These are phyloP conservation scores for Vannuccia rotundouncinata DNA, from an alignment of 2,888 invertebrate genomes.

Conservation along the genomic window DNA sequence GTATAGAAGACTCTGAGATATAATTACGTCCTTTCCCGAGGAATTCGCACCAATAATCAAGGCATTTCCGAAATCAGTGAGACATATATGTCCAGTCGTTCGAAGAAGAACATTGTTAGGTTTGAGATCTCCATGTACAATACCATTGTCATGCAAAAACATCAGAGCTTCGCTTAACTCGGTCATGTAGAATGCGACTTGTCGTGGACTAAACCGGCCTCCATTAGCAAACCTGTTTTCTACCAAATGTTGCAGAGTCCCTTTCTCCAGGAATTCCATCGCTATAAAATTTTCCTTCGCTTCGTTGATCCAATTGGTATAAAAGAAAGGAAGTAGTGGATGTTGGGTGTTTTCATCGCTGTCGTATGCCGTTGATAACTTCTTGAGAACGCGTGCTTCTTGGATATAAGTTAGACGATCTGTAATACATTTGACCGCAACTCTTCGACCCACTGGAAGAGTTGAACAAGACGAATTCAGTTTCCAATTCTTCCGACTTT, in stretches of 20 bases:
- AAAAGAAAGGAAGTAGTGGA: neutral
- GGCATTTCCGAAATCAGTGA: neutral
- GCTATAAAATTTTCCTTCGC: neutral
- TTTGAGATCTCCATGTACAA: neutral
- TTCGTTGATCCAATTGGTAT: neutral
- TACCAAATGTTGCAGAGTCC: neutral
- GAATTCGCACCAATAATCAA: neutral
- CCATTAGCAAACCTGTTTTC: neutral
- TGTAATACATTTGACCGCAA: neutral
- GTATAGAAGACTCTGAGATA: neutral
- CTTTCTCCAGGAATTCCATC: conserved; percentile 1
- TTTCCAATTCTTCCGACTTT: neutral
- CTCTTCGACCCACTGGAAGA: neutral
- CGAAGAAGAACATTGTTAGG: conserved; percentile 4
- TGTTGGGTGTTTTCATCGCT: neutral
- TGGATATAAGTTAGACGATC: neutral
- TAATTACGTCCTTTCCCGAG: neutral
- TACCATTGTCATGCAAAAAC: neutral
- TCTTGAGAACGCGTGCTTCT: neutral
- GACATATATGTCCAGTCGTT: neutral
- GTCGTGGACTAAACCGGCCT: neutral
- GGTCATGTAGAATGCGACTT: neutral
- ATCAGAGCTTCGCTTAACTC: neutral
- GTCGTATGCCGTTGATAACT: neutral
- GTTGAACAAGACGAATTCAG: neutral